These are phyloP conservation scores for Lithosia quadra DNA, from an alignment of 2,888 invertebrate genomes.

Conservation along the genomic window DNA sequence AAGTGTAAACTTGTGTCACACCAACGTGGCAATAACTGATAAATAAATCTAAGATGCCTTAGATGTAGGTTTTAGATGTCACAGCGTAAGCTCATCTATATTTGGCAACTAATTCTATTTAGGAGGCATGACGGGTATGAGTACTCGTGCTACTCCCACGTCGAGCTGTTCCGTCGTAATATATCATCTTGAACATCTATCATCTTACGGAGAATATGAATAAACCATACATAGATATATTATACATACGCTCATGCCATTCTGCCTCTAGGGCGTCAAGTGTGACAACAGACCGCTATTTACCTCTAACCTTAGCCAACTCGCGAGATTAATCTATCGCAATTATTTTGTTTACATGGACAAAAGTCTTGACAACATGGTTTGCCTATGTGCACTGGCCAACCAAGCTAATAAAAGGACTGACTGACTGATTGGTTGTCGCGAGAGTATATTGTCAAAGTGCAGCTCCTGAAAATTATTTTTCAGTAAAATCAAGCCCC, in stretches of 20 bases:
- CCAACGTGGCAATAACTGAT: not conserved
- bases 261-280: not conserved
- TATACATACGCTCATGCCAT: not conserved
- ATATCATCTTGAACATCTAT: not conserved
- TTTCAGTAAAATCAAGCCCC: not conserved
- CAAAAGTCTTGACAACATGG: too few relatives aligned
- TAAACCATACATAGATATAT: not conserved
- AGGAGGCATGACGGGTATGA: not conserved
- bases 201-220: not conserved
- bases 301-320: not conserved
- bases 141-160: not conserved
- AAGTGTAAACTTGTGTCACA: too few relatives aligned
- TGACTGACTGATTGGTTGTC: too few relatives aligned
- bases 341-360: too few relatives aligned
- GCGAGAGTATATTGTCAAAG: too few relatives aligned
- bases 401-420: too few relatives aligned
- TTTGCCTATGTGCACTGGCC: too few relatives aligned
- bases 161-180: not conserved
- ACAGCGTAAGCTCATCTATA: not conserved
- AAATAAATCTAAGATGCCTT: not conserved
- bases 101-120: not conserved
- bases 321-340: not conserved
- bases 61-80: constrained; percentile 1
- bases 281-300: constrained; percentile 1
- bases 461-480: not conserved